Evolutionary conservation across 2,888 invertebrate genomes (phyloP), one percentile per base, ranked within the genome.

Genomic region (Pyralis farinalis): DNA sequence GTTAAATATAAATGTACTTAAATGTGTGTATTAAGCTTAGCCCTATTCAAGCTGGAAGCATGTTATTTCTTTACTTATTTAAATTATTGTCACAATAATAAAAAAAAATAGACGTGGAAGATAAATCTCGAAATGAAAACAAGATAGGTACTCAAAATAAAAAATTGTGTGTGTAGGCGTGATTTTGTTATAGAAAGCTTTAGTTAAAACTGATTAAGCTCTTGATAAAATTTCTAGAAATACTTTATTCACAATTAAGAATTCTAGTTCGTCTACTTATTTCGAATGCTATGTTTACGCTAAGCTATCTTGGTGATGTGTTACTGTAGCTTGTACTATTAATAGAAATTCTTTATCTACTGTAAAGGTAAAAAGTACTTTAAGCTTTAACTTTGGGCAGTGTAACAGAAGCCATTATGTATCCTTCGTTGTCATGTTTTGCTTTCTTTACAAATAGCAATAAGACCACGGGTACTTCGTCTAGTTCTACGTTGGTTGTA

Each of bases 331-430:
- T 63, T 55, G 49, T 43, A 53, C 53, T 65, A 61, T 61, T 49
- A 31, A 49, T 63, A 55, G 52, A 38, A 53, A 58, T 58, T 55
- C 47, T 52, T 51, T 43, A 47, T 60, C 71, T 75, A 74, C 65
- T 29, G 47, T 57, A 16, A 4, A 16, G 16, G 51, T 46, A 11
- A 50, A 51, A 54, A 52, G 40, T 43, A 56, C 63, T 71, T 58
- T 59, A 78, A 77, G 77, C 77, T 71, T 64, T 51, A 56, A 54
- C 42, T 53, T 72, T 58, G 72, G 70, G 76, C 78, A 40, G 80
- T 78, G 76, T 71, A 53, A 69, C 76, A 69, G 50, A 75, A 77
- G 80, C 80, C 61, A 54, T 40, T 43, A 44, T 50, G 51, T 47
- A 56, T 71, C 73, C 68, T 59, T 53, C 59, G 75, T 75, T 79